These are phyloP conservation scores for Semaprochilodus insignis DNA, from an alignment of 2,797 vertebrate species.

Conservation along the genomic window DNA sequence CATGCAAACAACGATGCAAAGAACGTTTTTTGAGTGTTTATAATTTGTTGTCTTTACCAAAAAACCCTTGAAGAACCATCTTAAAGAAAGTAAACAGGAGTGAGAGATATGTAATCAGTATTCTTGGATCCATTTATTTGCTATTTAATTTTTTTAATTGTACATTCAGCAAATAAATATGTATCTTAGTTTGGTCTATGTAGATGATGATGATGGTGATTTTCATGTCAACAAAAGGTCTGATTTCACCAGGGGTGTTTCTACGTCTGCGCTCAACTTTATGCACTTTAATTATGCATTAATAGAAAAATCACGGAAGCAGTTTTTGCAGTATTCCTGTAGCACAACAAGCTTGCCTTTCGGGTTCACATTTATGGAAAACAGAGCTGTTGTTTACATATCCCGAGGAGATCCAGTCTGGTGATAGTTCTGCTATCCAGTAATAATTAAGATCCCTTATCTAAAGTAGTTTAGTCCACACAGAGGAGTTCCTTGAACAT, in stretches of 20 bases:
- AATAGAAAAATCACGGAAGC: background rate
- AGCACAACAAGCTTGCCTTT: background rate
- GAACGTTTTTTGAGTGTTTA: too few relatives aligned
- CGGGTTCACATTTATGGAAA: background rate
- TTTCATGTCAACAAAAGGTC: too few relatives aligned
- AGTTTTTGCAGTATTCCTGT: background rate
- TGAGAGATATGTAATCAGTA: background rate
- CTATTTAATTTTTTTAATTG: too few relatives aligned
- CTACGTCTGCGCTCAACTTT: background rate
- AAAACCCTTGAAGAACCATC: too few relatives aligned
- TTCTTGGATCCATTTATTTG: background rate
- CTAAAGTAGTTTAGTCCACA: slow-evolving; percentile 10
- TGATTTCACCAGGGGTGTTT: too few relatives aligned
- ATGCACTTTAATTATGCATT: background rate
- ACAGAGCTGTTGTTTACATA: background rate
- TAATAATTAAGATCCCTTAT: background rate
- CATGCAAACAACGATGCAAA: too few relatives aligned
- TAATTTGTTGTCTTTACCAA: too few relatives aligned
- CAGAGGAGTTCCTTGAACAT: background rate
- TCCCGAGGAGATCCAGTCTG: background rate
- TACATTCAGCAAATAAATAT: too few relatives aligned
- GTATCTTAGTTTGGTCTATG: too few relatives aligned
- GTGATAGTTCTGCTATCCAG: background rate
- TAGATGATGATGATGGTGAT: too few relatives aligned
- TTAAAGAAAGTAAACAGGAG: too few relatives aligned